A percentile compares a stretch with the other conserved stretches of the same genome.
These are phyloP conservation scores for Capra hircus DNA, from an alignment of 2,113 vertebrate species.

Conservation along the genomic window DNA sequence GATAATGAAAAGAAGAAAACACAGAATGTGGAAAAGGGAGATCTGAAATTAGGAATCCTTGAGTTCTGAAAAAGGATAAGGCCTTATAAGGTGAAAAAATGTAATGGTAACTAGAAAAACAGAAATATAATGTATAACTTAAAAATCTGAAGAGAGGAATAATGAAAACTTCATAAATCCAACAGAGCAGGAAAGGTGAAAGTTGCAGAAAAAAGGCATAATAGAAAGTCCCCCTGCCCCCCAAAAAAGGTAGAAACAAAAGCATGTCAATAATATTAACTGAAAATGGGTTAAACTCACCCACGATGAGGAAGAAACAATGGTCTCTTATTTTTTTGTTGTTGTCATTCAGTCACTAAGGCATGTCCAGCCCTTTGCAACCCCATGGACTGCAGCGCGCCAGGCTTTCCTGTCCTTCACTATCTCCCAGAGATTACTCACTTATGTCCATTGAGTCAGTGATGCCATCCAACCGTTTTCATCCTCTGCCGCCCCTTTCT, in stretches of 20 bases:
- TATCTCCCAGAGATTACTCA: not conserved
- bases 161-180: not conserved
- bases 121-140: not conserved
- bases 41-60: not conserved
- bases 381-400: not conserved
- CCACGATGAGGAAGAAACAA: not conserved
- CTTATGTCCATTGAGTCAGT: not conserved
- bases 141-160: not conserved
- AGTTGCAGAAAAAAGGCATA: not conserved
- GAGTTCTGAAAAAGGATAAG: not conserved
- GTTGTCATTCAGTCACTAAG: not conserved
- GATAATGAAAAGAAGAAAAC: not conserved
- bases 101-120: not conserved
- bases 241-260: not conserved
- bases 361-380: not conserved
- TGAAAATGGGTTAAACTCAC: not conserved
- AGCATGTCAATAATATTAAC: not conserved
- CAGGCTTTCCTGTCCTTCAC: not conserved
- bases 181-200: not conserved
- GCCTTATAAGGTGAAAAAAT: not conserved
- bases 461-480: not conserved
- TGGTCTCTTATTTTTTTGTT: not conserved
- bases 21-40: not conserved
- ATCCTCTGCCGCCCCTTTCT: not conserved
- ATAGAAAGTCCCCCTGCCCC: not conserved